Evolutionary conservation across 2,888 invertebrate species (phyloP), one percentile per base, ranked within the genome.

Genomic region (Yponomeuta evonymella): DNA sequence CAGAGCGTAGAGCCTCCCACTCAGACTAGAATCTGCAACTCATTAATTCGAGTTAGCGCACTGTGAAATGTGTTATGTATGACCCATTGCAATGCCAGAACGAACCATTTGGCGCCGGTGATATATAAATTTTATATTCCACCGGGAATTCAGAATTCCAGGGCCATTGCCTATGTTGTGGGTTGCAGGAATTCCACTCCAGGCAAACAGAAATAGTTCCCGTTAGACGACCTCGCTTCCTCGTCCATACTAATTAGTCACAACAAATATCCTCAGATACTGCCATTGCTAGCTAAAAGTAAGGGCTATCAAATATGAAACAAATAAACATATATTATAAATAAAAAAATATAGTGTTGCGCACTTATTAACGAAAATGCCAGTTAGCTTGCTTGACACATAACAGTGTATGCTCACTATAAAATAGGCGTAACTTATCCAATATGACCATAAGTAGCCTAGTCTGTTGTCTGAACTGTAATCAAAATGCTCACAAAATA

Each of bases 81-180:
- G 51, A 51, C 51, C 10, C 51, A 30, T 4, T 64, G 64, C 64
- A 64, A 64, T n/a, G 65, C 65, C 30, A 65, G 65, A 65, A 64
- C 8, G 23, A 10, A 65, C 29, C 65, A 30, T 12, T 65, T 65
- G 65, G 65, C 65, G 65, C 30, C 33, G 12, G 65, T 33, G 10
- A 65, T 3, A 30, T 30, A 30, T 30, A 1, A 33, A 29, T 23
- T 64, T 29, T 29, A 65, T 65, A 29, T 30, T 65, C 30, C 33
- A 65, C 11, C 29, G 65, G 43, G 43, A 43, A 1, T 58, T 9
- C 51, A 58, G 51, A 58, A 58, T 65, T 65, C 65, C 33, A 65
- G 65, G 10, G 33, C 33, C 65, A 65, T 12, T 65, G 65, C 65
- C 65, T 33, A 65, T 58, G 51, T 15, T 58, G 51, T 58, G 51